These are phyloP conservation scores for Spodoptera picta DNA, from an alignment of 2,888 invertebrate genomes.

Conservation along the genomic window DNA sequence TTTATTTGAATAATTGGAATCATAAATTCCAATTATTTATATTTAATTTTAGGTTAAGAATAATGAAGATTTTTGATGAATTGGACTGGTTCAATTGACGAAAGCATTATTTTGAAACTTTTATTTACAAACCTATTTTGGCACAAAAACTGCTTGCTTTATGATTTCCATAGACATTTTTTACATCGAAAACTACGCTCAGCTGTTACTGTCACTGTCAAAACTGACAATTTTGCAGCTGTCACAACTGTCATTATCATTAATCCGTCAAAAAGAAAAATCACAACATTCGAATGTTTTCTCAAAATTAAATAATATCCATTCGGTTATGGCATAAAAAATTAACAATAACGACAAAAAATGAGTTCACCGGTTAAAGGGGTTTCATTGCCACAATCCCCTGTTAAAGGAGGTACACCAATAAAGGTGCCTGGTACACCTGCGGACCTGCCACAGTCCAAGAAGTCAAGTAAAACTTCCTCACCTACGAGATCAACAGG, in stretches of 20 bases:
- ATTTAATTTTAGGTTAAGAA: no score
- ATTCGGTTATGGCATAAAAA: slow-evolving; percentile 45
- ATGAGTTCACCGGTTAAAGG: slow-evolving; percentile 58
- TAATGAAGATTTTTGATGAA: no score
- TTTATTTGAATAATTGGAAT: no score
- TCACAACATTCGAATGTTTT: slow-evolving; percentile 36
- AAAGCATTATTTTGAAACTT: no score
- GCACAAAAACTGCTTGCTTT: no score
- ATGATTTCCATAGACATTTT: not conserved
- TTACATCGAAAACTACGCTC: slow-evolving; percentile 11
- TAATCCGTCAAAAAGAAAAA: not conserved
- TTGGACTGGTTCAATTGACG: no score
- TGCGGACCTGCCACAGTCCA: not conserved
- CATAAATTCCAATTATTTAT: no score
- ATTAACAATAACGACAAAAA: slow-evolving; percentile 52
- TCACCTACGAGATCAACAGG: not conserved
- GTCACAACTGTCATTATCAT: slow-evolving; percentile 12
- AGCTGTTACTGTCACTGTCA: slow-evolving; percentile 25
- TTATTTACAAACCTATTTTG: no score
- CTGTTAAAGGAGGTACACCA: not conserved
- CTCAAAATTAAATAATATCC: slow-evolving; percentile 29
- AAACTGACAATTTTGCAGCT: slow-evolving; percentile 26
- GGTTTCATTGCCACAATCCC: not conserved
- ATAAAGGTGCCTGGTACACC: not conserved
- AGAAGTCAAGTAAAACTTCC: not conserved